phyloP scores from a whole-genome alignment of 2,113 vertebrate species.

The Gymnorhina tibicen region DNA sequence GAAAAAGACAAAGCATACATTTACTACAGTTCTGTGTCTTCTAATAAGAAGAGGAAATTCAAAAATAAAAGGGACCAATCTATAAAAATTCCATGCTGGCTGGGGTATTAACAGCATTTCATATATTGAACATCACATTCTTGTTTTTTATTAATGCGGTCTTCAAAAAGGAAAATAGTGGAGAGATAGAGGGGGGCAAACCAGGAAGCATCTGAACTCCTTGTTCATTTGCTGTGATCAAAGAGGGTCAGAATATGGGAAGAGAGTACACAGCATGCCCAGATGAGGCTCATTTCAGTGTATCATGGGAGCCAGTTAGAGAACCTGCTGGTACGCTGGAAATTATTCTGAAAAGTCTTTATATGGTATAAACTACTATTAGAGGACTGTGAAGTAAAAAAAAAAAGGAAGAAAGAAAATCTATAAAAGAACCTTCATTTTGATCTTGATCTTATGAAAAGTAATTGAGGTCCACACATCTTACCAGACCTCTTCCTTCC shows the following conservation, averaged over 20 bases:
- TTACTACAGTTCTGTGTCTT: background rate
- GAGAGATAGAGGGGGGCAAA: background rate
- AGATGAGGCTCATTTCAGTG: slow-evolving; percentile 12
- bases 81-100: background rate
- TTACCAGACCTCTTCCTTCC: background rate
- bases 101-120: background rate
- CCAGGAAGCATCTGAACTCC: background rate
- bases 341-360: background rate
- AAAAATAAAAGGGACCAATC: background rate
- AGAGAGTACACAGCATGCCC: slow-evolving; percentile 25
- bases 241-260: slow-evolving; percentile 11
- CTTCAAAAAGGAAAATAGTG: background rate
- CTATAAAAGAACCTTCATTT: background rate
- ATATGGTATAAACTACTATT: background rate
- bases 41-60: background rate
- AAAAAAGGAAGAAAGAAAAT: background rate
- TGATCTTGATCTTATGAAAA: background rate
- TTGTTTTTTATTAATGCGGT: slow-evolving; percentile 12
- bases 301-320: background rate
- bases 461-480: background rate
- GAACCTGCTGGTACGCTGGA: background rate
- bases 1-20: background rate
- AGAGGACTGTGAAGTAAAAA: background rate
- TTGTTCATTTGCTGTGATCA: slow-evolving; percentile 9
- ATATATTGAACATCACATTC: background rate